phyloP scores from a whole-genome alignment of 2,888 invertebrate species.

The Caenorhabditis panamensis region DNA sequence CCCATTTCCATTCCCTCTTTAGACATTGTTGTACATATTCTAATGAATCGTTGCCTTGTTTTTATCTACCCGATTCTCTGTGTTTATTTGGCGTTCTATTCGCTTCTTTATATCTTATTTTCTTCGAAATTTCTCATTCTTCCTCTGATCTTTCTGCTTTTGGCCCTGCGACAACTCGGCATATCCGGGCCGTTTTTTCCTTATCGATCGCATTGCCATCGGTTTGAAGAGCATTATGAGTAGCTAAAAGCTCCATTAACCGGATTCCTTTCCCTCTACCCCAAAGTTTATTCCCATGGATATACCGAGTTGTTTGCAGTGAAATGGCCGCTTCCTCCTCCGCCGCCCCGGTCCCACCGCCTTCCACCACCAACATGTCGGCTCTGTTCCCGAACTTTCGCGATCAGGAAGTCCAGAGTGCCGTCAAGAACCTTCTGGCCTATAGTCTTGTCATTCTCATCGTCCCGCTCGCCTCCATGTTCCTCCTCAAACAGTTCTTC shows the following conservation, averaged over 20 bases:
- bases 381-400: constrained; percentile 78
- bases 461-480: constrained; percentile 80
- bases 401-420: constrained; percentile 75
- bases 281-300: constrained; percentile 13
- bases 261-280: background rate
- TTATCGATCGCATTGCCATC: background rate
- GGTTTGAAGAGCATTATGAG: background rate
- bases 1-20: background rate
- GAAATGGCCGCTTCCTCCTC: constrained; percentile 38
- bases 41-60: constrained; percentile 11
- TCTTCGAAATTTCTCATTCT: background rate
- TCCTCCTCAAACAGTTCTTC: constrained; percentile 76
- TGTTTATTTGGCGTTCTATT: background rate
- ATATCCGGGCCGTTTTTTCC: constrained; percentile 29
- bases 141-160: background rate
- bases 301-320: constrained; percentile 61
- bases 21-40: constrained; percentile 18
- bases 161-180: constrained; percentile 51
- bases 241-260: background rate
- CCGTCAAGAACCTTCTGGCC: constrained; percentile 77
- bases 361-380: constrained; percentile 67
- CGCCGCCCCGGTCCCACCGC: background rate
- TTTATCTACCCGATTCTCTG: background rate
- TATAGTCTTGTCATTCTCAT: constrained; percentile 79
- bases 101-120: constrained; percentile 8